These are phyloP conservation scores for Sus cebifrons DNA, from an alignment of 2,797 vertebrate genomes.

Conservation along the genomic window DNA sequence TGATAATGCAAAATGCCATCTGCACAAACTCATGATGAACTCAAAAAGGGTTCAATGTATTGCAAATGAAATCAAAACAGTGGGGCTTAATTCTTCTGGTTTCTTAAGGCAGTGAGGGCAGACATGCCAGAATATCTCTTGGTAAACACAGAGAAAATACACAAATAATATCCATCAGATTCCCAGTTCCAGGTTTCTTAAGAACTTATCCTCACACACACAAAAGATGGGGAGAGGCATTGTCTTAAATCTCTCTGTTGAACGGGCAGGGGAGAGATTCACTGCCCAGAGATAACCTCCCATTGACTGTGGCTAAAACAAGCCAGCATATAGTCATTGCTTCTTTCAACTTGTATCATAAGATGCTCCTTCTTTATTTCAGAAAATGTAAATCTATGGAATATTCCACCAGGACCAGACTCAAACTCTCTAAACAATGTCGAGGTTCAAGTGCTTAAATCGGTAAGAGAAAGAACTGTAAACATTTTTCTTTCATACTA, in stretches of 20 bases:
- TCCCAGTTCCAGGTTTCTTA: not conserved
- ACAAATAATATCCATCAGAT: not conserved
- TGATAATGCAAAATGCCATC: not conserved
- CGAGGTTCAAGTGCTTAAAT: not conserved
- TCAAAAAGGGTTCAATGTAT: not conserved
- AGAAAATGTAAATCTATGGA: not conserved
- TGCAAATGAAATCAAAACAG: not conserved
- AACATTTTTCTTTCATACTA: not conserved
- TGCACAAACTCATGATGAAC: not conserved
- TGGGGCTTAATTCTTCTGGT: not conserved
- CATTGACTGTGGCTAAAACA: not conserved
- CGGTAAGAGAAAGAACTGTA: constrained; percentile 63
- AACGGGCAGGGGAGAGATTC: not conserved
- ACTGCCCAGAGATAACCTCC: not conserved
- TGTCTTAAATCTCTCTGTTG: not conserved
- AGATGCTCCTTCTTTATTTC: constrained; percentile 54
- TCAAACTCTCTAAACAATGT: not conserved
- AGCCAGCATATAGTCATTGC: not conserved
- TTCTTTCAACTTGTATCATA: not conserved
- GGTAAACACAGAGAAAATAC: too few relatives aligned
- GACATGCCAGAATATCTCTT: not conserved
- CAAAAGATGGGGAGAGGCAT: not conserved
- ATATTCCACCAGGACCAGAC: not conserved
- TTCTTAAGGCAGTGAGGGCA: not conserved
- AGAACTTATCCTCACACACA: not conserved